Evolutionary conservation across 2,797 vertebrate species (phyloP), one percentile per base, ranked within the genome.

Genomic region (Anas georgica): DNA sequence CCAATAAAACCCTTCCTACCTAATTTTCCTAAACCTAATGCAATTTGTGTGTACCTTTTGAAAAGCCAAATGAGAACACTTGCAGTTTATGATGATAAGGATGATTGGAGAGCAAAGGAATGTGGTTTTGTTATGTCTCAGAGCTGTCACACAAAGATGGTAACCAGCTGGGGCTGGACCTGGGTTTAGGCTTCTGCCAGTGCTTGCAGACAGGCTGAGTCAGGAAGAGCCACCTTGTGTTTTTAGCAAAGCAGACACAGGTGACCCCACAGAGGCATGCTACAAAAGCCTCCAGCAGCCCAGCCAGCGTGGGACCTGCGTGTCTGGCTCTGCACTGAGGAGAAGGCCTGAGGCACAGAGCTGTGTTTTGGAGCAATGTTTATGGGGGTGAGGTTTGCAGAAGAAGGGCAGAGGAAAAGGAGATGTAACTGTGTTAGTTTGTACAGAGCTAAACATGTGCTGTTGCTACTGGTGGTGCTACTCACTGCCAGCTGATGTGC

Each of bases 71-170:
- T 58, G 84, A 69, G 58, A 89, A 76, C n/a, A 75, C 73, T 87
- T 68, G 54, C 69, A 92, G 86, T 75, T 87, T 91, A 69, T 21
- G 46, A 75, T 55, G 78, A 83, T 68, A 66, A 56, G 41, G 68
- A 83, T 58, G 91, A 92, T 64, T 41, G 86, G 75, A 87, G 54
- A 91, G 86, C 82, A 91, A 77, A 91, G 82, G 60, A 94, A 93
- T 77, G 84, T 45, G 91, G 82, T 64, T 87, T 94, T 83, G 39
- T 94, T 94, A 91, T 83, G 82, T 41, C 79, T 91, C 50, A 76
- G 63, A 89, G 89, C 60, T 91, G 68, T 76, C 60, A 29, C 78
- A 70, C 46, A 14, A 80, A 85, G 75, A 80, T 10, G 35, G 28
- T 56, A 83, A 91, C 78, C 60, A 83, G 93, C 63, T 84, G 64